Conservation (phyloP, 1,140 invertebrate species). For the Drosophila setifemur region DNA sequence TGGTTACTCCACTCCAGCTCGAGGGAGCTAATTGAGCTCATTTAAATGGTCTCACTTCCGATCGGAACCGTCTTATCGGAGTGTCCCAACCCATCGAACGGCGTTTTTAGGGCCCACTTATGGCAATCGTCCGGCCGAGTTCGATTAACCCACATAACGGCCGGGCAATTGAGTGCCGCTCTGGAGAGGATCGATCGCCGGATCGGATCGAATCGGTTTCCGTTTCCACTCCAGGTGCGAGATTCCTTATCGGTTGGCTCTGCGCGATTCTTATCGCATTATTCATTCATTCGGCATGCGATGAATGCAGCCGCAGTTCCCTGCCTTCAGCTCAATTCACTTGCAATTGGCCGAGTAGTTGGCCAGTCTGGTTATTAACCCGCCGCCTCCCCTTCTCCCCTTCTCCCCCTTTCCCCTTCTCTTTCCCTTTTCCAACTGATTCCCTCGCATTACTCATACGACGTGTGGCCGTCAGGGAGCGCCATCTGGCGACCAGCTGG, state of each 20-base stretch:
- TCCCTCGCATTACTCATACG: conserved; percentile 44
- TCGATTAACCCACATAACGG: background rate
- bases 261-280: conserved; percentile 34
- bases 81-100: background rate
- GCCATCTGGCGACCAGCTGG: background rate
- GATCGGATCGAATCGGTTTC: conserved; percentile 13
- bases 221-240: conserved; percentile 36
- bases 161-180: background rate
- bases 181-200: too few species aligned
- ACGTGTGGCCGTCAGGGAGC: conserved; percentile 11
- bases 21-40: too few species aligned
- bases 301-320: conserved; percentile 6
- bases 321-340: background rate
- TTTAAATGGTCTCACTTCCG: conserved; percentile 12
- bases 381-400: background rate
- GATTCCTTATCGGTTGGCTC: conserved; percentile 12
- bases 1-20: too few species aligned
- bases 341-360: background rate
- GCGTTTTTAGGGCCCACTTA: background rate
- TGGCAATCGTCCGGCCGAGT: background rate
- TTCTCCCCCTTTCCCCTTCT: too few species aligned
- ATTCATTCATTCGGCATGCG: conserved; percentile 30
- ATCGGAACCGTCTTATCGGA: conserved; percentile 11
- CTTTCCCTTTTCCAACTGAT: background rate
- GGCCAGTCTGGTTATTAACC: too few species aligned